Evolutionary conservation across 2,888 invertebrate species (phyloP).

Genomic region (Pandemis cinnamomeana): DNA sequence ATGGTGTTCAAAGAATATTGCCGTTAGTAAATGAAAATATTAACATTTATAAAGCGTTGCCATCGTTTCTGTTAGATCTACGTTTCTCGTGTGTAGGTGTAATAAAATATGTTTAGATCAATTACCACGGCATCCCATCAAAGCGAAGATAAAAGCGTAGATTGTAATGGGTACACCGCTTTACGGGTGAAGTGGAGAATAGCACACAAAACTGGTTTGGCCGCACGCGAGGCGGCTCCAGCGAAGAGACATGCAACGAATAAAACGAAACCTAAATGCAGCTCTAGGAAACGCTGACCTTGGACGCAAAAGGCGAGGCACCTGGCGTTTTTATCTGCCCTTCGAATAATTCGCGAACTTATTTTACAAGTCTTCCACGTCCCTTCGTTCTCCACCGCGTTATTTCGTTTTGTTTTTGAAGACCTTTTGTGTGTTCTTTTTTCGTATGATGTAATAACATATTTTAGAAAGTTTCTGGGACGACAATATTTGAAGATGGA

Average conservation of each 20-base stretch:
- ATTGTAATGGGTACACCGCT: constrained; percentile 70
- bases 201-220: constrained; percentile 77
- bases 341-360: constrained; percentile 77
- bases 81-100: constrained; percentile 40
- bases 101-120: constrained; percentile 56
- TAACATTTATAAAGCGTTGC: not conserved
- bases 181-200: constrained; percentile 72
- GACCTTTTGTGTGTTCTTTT: constrained; percentile 46
- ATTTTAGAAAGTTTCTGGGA: constrained; percentile 52
- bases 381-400: constrained; percentile 11
- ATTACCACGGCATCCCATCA: constrained; percentile 53
- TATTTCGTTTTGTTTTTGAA: constrained; percentile 31
- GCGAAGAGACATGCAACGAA: constrained; percentile 79
- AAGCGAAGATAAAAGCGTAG: constrained; percentile 63
- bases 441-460: constrained; percentile 59
- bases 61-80: not conserved
- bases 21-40: not conserved
- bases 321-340: constrained; percentile 83
- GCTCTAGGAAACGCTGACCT: constrained; percentile 84
- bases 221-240: constrained; percentile 79
- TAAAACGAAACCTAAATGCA: constrained; percentile 83
- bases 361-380: constrained; percentile 70
- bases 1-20: not conserved
- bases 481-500: constrained; percentile 56
- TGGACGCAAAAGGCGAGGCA: constrained; percentile 80